Base-by-base conservation (phyloP, 2,888 invertebrate species). In the Megamerina dolium region DNA sequence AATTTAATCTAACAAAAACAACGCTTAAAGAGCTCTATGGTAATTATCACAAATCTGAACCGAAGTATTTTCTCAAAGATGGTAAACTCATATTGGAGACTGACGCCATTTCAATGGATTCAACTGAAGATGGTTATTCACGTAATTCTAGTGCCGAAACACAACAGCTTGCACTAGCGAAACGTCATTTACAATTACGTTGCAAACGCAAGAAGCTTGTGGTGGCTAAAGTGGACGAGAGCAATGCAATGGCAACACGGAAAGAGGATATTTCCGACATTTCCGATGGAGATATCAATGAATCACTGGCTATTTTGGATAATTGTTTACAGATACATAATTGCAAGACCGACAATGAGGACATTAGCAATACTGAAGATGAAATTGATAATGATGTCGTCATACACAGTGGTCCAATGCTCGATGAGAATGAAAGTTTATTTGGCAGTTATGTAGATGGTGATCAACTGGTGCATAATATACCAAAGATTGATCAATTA, bases 1-100 rank as follows among this genome's bases (percentile, higher is more conserved):
- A 69, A 47, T 57, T 66, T 4, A 68, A 68, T 45, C 46, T 70
- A 33, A 70, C 70, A 1, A 58, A 57, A 21, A 61, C 56, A 1
- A 70, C 70, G 0, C 45, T 70, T 0, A 62, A 61, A 16, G 70
- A 70, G 27, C 38, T 70, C 1, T 70, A 69, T 37, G 58, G 60
- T 9, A 57, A 58, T 32, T 59, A 58, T 37, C 51, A 52, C 4
- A 49, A 51, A 37, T 14, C 53, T 2, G 59, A 63, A 16, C 56
- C 51, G 18, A 53, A 47, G 3, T 43, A 53, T 39, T 31, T 53
- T 1, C n/a, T 51, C 8, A 49, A 43, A 20, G 45, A 47, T 38
- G 49, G 48, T 12, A 32, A 50, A n/a, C 12, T 53, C 13, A 32
- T 50, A 29, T 37, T 52, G 29, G 52, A 52, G 29, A 37, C 43